A percentile compares a stretch with the other conserved stretches of the same genome.
phyloP scores from a whole-genome alignment of 2,888 invertebrate species.

The Mythimna vitellina region DNA sequence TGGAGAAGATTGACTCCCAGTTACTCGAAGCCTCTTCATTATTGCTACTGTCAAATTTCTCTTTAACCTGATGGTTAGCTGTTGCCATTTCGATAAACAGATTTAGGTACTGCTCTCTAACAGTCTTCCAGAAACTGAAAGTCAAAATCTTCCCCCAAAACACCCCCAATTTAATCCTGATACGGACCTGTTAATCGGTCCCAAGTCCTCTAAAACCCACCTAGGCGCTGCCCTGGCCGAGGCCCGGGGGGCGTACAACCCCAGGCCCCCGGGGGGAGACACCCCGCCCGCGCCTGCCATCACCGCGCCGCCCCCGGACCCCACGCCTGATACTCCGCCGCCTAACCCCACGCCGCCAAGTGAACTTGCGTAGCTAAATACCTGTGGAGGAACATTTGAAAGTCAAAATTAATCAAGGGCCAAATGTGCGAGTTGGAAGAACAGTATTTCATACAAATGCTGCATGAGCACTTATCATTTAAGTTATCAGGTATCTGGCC shows the following conservation, averaged over 20 bases:
- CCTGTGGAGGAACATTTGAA: slow-evolving; percentile 88
- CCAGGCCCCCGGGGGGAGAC: slow-evolving; percentile 85
- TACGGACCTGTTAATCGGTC: slow-evolving; percentile 55
- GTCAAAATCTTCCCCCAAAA: neutral
- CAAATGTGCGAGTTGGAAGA: too few relatives aligned
- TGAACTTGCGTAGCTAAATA: slow-evolving; percentile 96
- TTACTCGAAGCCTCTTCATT: neutral
- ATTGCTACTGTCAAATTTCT: neutral
- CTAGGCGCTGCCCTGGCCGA: slow-evolving; percentile 82
- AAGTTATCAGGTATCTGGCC: neutral
- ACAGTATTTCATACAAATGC: too few relatives aligned
- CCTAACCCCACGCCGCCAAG: slow-evolving; percentile 93
- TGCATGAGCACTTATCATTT: neutral
- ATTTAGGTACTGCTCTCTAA: too few relatives aligned
- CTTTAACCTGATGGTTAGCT: neutral
- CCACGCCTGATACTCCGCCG: slow-evolving; percentile 82
- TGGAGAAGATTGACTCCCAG: neutral
- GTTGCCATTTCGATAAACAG: neutral
- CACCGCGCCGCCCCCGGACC: slow-evolving; percentile 77
- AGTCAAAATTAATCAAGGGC: neutral
- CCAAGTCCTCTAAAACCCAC: slow-evolving; percentile 59
- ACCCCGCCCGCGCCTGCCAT: slow-evolving; percentile 78
- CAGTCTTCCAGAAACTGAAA: slow-evolving; percentile 1
- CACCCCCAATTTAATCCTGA: slow-evolving; percentile 37
- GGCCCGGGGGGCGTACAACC: slow-evolving; percentile 85